These are phyloP conservation scores for Thamnophis elegans DNA, from an alignment of 2,797 vertebrate species.

Conservation along the genomic window DNA sequence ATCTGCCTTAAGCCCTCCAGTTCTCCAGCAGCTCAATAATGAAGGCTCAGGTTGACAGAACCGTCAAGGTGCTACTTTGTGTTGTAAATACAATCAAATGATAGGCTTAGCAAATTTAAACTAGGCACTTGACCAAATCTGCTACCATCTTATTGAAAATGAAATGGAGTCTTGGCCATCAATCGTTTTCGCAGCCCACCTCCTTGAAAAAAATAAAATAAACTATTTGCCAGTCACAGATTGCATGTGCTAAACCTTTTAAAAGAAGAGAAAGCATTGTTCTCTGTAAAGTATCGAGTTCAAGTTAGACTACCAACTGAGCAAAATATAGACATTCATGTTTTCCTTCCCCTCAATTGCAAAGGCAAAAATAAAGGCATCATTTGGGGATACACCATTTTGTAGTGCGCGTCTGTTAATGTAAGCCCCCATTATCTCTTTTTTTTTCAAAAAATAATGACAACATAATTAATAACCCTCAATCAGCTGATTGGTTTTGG, in stretches of 20 bases:
- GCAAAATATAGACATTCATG: neutral
- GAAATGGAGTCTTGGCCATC: conserved; percentile 16
- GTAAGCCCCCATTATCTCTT: neutral
- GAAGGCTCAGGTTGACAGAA: conserved; percentile 27
- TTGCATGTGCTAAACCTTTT: neutral
- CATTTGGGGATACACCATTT: neutral
- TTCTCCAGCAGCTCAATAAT: conserved; percentile 33
- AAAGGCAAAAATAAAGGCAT: too few species aligned
- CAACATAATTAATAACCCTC: neutral
- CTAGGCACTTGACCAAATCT: neutral
- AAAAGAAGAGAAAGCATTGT: neutral
- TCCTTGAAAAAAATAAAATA: conserved; percentile 20
- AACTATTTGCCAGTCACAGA: conserved; percentile 16
- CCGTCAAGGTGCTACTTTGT: conserved; percentile 9
- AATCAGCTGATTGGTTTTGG: neutral
- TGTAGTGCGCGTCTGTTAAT: neutral
- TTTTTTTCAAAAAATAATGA: too few species aligned
- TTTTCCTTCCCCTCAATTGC: neutral
- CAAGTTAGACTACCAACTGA: neutral
- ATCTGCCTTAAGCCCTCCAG: neutral
- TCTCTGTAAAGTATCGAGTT: neutral
- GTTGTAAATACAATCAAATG: conserved; percentile 25
- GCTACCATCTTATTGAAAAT: conserved; percentile 24
- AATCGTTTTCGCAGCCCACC: neutral
- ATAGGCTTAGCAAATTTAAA: neutral